Conservation (phyloP, 2,797 vertebrate species). For the Pyrocephalus nanus region DNA sequence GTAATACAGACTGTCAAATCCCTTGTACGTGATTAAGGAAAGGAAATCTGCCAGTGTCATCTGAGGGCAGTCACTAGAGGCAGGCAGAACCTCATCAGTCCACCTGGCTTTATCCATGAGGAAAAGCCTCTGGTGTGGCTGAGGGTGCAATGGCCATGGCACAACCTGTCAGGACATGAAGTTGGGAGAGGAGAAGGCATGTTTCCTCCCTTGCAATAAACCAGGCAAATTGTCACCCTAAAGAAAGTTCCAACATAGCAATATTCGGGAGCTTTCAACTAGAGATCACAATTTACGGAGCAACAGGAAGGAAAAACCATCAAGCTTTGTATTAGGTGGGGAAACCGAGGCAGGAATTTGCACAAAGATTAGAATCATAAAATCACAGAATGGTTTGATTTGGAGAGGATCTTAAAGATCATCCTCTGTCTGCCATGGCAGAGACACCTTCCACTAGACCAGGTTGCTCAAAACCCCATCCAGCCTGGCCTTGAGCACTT, state of each 20-base stretch:
- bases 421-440: accelerated
- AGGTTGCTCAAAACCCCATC: background rate
- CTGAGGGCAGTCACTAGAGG: background rate
- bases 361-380: background rate
- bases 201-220: background rate
- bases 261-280: background rate
- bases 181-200: background rate
- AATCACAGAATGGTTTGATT: background rate
- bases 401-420: background rate
- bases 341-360: constrained; percentile 3
- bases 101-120: background rate
- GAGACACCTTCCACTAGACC: background rate
- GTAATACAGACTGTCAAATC: constrained; percentile 10
- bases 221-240: background rate
- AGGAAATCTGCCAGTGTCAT: constrained; percentile 14
- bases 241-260: background rate
- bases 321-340: background rate
- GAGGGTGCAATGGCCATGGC: background rate
- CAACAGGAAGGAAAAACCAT: background rate
- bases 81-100: background rate
- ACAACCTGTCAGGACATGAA: background rate
- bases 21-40: background rate
- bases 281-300: background rate
- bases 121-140: background rate
- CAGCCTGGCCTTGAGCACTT: background rate